Conservation (phyloP, 1,140 invertebrate genomes). For the Hermatobates lingyangjiaoensis region DNA sequence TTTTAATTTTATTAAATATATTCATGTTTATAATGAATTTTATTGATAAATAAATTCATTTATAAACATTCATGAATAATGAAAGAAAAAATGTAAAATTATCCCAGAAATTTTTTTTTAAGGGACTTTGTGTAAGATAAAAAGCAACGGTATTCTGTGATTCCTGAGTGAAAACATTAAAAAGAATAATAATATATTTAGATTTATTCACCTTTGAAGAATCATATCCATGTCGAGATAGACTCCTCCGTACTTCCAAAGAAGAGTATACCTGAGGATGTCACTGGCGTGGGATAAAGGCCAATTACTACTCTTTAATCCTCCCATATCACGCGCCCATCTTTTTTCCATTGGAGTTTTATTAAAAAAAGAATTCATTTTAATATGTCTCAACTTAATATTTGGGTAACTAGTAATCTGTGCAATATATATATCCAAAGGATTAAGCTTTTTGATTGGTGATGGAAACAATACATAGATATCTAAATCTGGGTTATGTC, state of each 20-base stretch:
- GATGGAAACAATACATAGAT: constrained; percentile 18
- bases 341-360: constrained; percentile 39
- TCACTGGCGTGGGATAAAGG: constrained; percentile 41
- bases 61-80: no score
- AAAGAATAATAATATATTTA: no score
- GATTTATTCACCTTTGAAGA: constrained; percentile 30
- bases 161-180: no score
- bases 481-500: constrained; percentile 15
- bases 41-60: no score
- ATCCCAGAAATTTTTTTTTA: no score
- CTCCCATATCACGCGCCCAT: constrained; percentile 23
- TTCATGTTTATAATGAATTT: no score
- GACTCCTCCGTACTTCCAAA: constrained; percentile 59
- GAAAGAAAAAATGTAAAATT: no score
- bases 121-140: no score
- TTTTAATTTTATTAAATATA: no score
- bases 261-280: constrained; percentile 43
- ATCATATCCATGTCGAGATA: constrained; percentile 61
- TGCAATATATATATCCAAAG: not conserved
- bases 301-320: constrained; percentile 32
- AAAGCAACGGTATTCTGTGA: no score
- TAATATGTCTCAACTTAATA: constrained; percentile 25
- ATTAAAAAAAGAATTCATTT: constrained; percentile 33
- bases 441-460: constrained; percentile 6
- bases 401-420: constrained; percentile 34